A percentile compares a stretch with the other conserved stretches of the same genome.
Conservation (phyloP, 2,113 vertebrate species). For the Caracal caracal region DNA sequence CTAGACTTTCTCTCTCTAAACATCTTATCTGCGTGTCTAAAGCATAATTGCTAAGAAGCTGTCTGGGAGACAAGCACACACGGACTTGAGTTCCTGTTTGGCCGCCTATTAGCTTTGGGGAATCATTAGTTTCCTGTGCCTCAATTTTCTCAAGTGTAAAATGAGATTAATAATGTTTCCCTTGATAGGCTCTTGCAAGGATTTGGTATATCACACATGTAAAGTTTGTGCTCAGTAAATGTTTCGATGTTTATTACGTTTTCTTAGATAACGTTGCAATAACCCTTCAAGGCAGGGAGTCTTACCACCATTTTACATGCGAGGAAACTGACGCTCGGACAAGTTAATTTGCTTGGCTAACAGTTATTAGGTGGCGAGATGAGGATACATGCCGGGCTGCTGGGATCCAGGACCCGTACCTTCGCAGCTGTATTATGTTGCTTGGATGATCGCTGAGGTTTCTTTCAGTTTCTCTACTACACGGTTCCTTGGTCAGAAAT, state of each 20-base stretch:
- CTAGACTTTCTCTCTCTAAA: neutral
- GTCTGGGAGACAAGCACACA: neutral
- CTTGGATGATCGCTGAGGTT: neutral
- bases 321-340: neutral
- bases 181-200: neutral
- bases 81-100: neutral
- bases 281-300: neutral
- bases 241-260: neutral
- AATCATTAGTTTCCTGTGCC: neutral
- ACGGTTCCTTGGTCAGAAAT: neutral
- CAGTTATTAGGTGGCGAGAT: neutral
- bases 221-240: neutral
- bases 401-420: neutral
- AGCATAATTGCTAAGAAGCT: neutral
- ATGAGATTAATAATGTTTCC: neutral
- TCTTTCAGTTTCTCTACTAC: neutral
- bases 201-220: neutral
- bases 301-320: neutral
- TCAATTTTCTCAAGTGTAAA: slow-evolving; percentile 37
- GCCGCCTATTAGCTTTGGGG: neutral
- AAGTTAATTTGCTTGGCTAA: neutral
- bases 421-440: neutral
- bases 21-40: neutral
- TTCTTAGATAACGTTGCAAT: neutral
- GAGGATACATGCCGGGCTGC: neutral